Evolutionary conservation across 2,888 invertebrate genomes (phyloP).

Genomic region (Biston betularia): DNA sequence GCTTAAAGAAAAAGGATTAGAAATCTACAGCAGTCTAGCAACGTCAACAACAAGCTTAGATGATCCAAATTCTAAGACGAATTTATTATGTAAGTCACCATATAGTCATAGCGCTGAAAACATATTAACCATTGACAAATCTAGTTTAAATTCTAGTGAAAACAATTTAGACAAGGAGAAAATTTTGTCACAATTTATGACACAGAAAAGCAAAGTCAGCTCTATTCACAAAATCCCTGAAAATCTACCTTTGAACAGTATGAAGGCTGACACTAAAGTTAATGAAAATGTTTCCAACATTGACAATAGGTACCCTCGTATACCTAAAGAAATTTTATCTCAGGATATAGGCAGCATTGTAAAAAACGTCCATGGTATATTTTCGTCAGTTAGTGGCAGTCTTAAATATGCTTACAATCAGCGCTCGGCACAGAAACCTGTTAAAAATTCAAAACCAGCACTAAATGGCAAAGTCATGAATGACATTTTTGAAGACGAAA

Average conservation of each 20-base stretch:
- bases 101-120: slow-evolving; percentile 76
- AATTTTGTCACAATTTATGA: slow-evolving; percentile 68
- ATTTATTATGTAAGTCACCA: slow-evolving; percentile 54
- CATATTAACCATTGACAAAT: slow-evolving; percentile 54
- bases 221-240: slow-evolving; percentile 68
- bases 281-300: slow-evolving; percentile 52
- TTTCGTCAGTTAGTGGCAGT: slow-evolving; percentile 79
- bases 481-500: slow-evolving; percentile 76
- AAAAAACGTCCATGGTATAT: slow-evolving; percentile 82
- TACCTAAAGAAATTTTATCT: slow-evolving; percentile 74
- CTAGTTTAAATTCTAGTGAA: slow-evolving; percentile 46
- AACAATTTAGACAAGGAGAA: slow-evolving; percentile 66
- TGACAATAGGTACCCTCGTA: slow-evolving; percentile 62
- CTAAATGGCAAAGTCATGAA: slow-evolving; percentile 75
- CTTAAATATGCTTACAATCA: slow-evolving; percentile 78
- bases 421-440: slow-evolving; percentile 61
- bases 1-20: slow-evolving; percentile 28
- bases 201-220: slow-evolving; percentile 67
- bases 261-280: slow-evolving; percentile 49
- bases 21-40: slow-evolving; percentile 53
- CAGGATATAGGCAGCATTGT: slow-evolving; percentile 80
- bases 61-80: slow-evolving; percentile 53
- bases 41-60: slow-evolving; percentile 70
- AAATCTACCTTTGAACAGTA: neutral
- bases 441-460: slow-evolving; percentile 59